These are phyloP conservation scores for Macrochelys suwanniensis DNA, from an alignment of 2,797 vertebrate species.

Conservation along the genomic window DNA sequence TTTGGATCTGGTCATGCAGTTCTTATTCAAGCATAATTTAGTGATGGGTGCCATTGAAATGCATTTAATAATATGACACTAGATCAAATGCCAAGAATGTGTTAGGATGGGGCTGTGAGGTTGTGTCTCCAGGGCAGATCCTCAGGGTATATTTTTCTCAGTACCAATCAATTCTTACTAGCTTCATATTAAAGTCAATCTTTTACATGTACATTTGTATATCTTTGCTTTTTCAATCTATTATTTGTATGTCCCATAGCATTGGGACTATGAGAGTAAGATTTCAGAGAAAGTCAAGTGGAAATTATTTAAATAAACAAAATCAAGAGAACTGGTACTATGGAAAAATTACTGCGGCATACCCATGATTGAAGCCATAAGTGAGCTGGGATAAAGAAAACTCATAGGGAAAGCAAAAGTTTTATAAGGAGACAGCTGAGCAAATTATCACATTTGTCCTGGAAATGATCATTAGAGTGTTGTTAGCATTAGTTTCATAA, in stretches of 20 bases:
- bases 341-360: background rate
- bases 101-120: background rate
- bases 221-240: background rate
- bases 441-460: conserved; percentile 16
- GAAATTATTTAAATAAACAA: background rate
- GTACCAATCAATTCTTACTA: background rate
- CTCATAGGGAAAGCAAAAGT: background rate
- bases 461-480: conserved; percentile 29
- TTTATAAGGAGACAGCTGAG: conserved; percentile 15
- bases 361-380: background rate
- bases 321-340: background rate
- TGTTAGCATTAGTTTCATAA: background rate
- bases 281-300: background rate
- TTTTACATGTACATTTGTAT: background rate
- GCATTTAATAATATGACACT: background rate
- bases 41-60: background rate
- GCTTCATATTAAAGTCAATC: background rate
- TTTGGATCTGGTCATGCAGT: background rate
- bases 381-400: background rate
- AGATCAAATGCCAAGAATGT: background rate
- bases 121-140: background rate
- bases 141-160: background rate
- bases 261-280: background rate
- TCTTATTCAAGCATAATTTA: background rate
- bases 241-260: background rate